Conservation (phyloP, 2,113 vertebrate species). For the Psilopsiagon aurifrons region DNA sequence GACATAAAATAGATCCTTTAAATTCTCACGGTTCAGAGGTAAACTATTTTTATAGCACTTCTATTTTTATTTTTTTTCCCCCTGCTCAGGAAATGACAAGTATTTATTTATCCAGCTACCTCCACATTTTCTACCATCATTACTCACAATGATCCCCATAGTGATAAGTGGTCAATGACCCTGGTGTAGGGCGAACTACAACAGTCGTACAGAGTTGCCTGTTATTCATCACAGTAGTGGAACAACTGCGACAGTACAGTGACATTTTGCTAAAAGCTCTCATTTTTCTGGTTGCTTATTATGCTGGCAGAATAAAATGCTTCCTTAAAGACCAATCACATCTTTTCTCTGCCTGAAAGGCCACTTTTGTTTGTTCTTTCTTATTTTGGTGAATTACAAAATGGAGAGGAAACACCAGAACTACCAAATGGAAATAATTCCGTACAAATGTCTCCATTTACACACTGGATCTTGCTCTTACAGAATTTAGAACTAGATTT, state of each 20-base stretch:
- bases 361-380: background rate
- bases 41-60: background rate
- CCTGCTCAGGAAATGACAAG: background rate
- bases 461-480: background rate
- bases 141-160: background rate
- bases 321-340: background rate
- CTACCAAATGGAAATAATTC: background rate
- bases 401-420: background rate
- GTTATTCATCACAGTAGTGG: slow-evolving; percentile 1
- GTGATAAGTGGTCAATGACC: slow-evolving; percentile 41
- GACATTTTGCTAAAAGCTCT: slow-evolving; percentile 54
- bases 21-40: background rate
- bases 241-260: background rate
- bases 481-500: background rate
- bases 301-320: slow-evolving; percentile 1
- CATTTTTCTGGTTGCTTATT: slow-evolving; percentile 7
- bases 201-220: background rate
- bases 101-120: background rate
- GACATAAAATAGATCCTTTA: background rate
- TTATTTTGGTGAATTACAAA: background rate
- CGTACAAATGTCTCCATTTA: background rate
- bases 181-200: background rate
- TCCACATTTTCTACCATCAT: background rate
- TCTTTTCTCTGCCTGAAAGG: slow-evolving; percentile 32
- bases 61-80: background rate